Percentiles rank a stretch among this genome's conserved stretches.
Conservation (phyloP, 2,797 vertebrate genomes). For the Cyclopterus lumpus region DNA sequence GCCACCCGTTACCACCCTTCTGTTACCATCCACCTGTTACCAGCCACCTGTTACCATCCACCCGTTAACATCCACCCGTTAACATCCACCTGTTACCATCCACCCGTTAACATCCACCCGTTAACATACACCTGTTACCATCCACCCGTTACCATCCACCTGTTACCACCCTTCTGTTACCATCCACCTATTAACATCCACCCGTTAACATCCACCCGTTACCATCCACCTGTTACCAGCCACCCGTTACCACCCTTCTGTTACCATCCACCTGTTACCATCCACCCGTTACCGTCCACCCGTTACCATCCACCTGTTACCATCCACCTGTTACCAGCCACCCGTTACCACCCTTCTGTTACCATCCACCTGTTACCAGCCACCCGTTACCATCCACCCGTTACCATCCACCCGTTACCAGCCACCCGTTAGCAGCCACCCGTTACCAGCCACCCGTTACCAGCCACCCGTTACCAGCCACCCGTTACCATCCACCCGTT, state of each 20-base stretch:
- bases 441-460: no score
- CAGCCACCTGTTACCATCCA: not conserved
- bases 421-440: not conserved
- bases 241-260: not conserved
- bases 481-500: not conserved
- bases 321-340: not conserved
- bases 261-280: not conserved
- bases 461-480: not conserved
- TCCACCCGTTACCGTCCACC: not conserved
- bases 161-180: not conserved
- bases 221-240: not conserved
- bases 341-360: not conserved
- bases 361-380: not conserved
- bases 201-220: no score
- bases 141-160: not conserved
- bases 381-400: not conserved
- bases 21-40: no score
- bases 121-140: not conserved
- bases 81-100: not conserved
- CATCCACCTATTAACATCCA: not conserved
- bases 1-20: not conserved
- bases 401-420: not conserved
- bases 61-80: not conserved
- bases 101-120: not conserved
- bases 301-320: not conserved